Base-by-base conservation (phyloP, 1,140 invertebrate species). In the Ceratoteleas bidentatus region DNA sequence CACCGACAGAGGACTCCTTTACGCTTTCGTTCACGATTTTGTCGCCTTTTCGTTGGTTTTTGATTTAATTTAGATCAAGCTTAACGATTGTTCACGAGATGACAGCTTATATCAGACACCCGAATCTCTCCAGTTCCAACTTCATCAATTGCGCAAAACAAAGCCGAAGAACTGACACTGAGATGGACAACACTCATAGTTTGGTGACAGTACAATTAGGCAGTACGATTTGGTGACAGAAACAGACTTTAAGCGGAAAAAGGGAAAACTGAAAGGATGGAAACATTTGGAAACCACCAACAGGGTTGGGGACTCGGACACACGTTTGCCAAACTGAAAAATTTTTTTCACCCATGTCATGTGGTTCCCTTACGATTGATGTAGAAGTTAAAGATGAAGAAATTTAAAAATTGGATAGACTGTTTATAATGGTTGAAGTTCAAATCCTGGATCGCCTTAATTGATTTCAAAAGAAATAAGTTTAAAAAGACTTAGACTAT, bases 181-280 rank as follows among this genome's bases (percentile, higher is more conserved):
- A 74, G 78, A 85, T 88, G 84, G 86, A 86, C 77, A 86, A 73
- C 75, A 84, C 81, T 87, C 80, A 62, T 85, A 86, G 33, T 85
- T 84, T 85, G 85, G 83, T 87, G 87, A 88, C 87, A 78, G 82
- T 85, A 88, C 85, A 72, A 60, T 78, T 24, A 68, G 83, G 85
- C n/a, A n/a, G n/a, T n/a, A n/a, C 75, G 50, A 82, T 84, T 78
- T 61, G 85, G 80, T 85, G 88, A 89, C 88, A 86, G 88, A 88
- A 88, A 90, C 87, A 85, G 88, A 90, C 88, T 85, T 85, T 73
- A 84, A 60, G 49, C 47, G 11, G 13, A 11, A 57, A 40, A 40
- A 40, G 6, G 38, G 11, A 6, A 75, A 60, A 45, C 8, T 8
- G n/a, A 47, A 45, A 40, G 16, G 40, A 64, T 40, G 24, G 6